phyloP scores from a whole-genome alignment of 2,113 vertebrate genomes.

The Hippocampus comes region DNA sequence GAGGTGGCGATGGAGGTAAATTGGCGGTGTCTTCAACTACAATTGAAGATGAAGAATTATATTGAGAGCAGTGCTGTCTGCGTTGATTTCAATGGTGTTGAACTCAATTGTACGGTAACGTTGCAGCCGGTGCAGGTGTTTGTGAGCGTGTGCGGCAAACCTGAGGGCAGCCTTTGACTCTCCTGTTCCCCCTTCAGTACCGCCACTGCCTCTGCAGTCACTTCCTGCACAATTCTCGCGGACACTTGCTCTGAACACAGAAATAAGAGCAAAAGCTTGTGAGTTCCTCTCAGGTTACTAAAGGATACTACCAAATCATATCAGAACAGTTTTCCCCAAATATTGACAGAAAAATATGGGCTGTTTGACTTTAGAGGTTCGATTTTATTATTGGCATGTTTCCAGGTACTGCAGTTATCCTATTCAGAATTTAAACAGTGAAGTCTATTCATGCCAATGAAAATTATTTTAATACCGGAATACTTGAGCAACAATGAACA shows the following conservation, averaged over 20 bases:
- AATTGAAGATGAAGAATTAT: slow-evolving; percentile 36
- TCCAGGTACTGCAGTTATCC: too few species aligned
- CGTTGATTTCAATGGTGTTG: too few species aligned
- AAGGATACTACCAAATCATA: too few species aligned
- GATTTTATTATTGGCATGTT: too few species aligned
- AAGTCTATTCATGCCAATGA: too few species aligned
- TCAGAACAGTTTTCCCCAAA: too few species aligned
- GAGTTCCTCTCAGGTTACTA: neutral
- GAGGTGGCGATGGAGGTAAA: slow-evolving; percentile 95
- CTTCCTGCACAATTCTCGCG: slow-evolving; percentile 96
- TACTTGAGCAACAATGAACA: too few species aligned
- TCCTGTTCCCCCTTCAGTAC: slow-evolving; percentile 97
- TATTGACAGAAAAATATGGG: too few species aligned
- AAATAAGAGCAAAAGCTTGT: neutral
- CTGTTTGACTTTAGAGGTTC: too few species aligned
- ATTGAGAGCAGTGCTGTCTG: neutral
- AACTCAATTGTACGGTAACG: neutral
- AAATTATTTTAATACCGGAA: too few species aligned
- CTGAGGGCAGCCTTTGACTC: slow-evolving; percentile 87
- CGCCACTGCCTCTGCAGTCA: slow-evolving; percentile 96
- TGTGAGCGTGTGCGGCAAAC: slow-evolving; percentile 66
- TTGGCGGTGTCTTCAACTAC: slow-evolving; percentile 93
- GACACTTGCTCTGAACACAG: slow-evolving; percentile 89
- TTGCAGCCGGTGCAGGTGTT: neutral
- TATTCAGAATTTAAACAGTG: too few species aligned